phyloP scores from a whole-genome alignment of 2,113 vertebrate genomes.

The Mellivora capensis region DNA sequence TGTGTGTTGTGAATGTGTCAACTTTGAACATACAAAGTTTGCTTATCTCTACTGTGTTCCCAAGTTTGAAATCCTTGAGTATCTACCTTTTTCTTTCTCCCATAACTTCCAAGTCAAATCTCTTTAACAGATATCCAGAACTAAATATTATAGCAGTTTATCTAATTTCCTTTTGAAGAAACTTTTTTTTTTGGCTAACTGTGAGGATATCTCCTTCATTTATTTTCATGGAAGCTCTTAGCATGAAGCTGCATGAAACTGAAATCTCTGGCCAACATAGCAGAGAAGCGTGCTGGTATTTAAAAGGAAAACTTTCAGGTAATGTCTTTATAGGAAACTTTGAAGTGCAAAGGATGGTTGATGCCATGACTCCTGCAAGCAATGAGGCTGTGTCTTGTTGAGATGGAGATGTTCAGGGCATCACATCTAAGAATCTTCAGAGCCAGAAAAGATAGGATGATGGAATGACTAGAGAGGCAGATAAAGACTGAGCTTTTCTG shows the following conservation, averaged over 20 bases:
- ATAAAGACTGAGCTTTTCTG: background rate
- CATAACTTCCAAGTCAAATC: background rate
- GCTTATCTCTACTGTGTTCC: background rate
- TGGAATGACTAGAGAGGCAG: background rate
- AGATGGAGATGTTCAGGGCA: background rate
- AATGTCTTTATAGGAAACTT: background rate
- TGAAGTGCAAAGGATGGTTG: background rate
- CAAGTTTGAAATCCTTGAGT: background rate
- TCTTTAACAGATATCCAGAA: constrained; percentile 49
- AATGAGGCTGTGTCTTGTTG: background rate
- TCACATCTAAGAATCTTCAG: background rate
- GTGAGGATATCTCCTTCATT: constrained; percentile 57
- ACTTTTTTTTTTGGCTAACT: background rate
- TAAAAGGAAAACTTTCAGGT: background rate
- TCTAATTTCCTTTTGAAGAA: constrained; percentile 42
- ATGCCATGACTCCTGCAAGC: background rate
- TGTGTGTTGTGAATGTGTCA: background rate
- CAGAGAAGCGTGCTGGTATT: background rate
- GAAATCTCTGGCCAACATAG: background rate
- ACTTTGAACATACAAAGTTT: background rate
- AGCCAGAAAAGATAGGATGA: background rate
- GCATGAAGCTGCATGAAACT: background rate
- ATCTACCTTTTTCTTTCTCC: background rate
- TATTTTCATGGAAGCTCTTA: constrained; percentile 42
- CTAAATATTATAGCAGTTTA: constrained; percentile 39